Base-by-base conservation (phyloP, 64 coral and sea anemone genomes). In the Actinia equina region DNA sequence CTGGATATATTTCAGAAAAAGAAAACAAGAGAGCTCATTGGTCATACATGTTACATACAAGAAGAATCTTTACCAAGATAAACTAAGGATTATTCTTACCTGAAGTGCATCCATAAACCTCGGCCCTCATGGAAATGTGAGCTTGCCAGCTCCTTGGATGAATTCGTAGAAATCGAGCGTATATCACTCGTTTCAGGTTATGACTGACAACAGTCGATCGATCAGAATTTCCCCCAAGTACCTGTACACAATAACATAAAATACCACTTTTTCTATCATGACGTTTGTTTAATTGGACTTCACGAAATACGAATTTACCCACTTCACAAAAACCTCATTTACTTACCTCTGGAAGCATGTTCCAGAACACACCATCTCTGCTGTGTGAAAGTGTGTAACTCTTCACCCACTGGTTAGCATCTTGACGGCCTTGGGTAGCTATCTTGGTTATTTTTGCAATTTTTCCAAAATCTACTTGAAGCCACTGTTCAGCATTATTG, bases 61-160 rank as follows among this genome's bases (percentile, higher is more conserved):
- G 0, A 8, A 49, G 46, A 49, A 49, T 2, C 1, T 6, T 49
- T 6, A 49, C 46, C 46, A 49, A 49, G 46, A 49, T 49, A 6
- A 2, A 4, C 45, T 7, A 49, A 7, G 30, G 26, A 52, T 26
- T 20, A 69, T 69, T n/a, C 63, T 69, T 69, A 69, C 63, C 63
- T 25, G 63, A 69, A n/a, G 63, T 69, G 20, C 88, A 89, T 9
- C 88, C 88, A 71, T 89, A 89, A 25, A 84, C 74, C 46, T 84
- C 88, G 57, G 64, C 43, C 20, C 88, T 84, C 42, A 89, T 20
- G 14, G 62, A 81, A 84, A 89, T 89, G 56, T 18, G 45, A 5
- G 49, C 49, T 11, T 89, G n/a, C 80, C 80, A 89, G 0, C 80
- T 52, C 2, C 82, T 17, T 77, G 88, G 88, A 43, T 69, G 11